Evolutionary conservation across 1,140 invertebrate species (phyloP).

Genomic region (Tetramorium parvispinum): DNA sequence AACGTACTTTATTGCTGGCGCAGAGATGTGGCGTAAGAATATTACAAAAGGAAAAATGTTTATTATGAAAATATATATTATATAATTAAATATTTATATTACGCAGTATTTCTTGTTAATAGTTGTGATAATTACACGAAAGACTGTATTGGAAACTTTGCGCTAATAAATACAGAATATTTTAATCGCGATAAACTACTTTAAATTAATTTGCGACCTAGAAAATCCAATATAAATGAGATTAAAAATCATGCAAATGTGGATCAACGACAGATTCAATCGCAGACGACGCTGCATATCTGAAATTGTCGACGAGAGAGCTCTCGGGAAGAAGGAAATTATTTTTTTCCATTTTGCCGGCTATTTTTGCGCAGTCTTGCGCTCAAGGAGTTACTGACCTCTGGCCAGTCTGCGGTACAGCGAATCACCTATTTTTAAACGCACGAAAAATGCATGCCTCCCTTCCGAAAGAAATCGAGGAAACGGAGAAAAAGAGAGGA

Average conservation of each 20-base stretch:
- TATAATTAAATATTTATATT: background rate
- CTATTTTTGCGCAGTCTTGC: conserved; percentile 82
- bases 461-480: conserved; percentile 74
- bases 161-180: background rate
- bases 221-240: background rate
- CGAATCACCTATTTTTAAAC: conserved; percentile 84
- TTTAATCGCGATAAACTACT: background rate
- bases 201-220: background rate
- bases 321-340: conserved; percentile 73
- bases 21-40: conserved; percentile 14
- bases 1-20: conserved; percentile 16
- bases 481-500: conserved; percentile 24
- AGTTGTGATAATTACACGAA: background rate
- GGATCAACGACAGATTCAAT: background rate
- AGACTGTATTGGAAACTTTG: background rate
- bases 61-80: background rate
- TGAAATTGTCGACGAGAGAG: conserved; percentile 56
- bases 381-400: conserved; percentile 84
- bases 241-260: conserved; percentile 8
- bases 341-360: conserved; percentile 81
- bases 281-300: conserved; percentile 27
- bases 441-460: conserved; percentile 83
- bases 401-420: conserved; percentile 83
- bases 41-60: background rate
- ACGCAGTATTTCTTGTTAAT: background rate